Base-by-base conservation (phyloP, 2,113 vertebrate species). In the Lucifuga dentata region DNA sequence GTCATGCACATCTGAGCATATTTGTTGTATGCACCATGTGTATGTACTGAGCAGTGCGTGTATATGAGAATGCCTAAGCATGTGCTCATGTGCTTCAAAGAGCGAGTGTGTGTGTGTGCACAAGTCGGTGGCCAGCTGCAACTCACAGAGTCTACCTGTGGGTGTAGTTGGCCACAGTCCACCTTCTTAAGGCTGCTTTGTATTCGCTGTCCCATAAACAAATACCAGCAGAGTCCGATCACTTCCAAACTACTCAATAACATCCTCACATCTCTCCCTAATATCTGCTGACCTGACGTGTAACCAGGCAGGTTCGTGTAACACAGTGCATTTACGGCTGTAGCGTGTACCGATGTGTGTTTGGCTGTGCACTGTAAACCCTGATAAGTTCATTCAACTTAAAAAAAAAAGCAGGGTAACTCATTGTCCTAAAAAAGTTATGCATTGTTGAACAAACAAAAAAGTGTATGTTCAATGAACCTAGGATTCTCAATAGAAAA, bases 121-220 rank as follows among this genome's bases (percentile, higher is more conserved):
- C 80, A 74, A 83, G 75, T 85, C 83, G 84, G 53, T 77, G 86
- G 49, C 69, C 83, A 87, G 77, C 85, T 86, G 86, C 60, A 66
- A 38, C 0, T 24, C 73, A 73, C 56, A 44, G 26, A 63, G 24
- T 12, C 72, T 85, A 88, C 81, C 84, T 88, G 80, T 85, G 68
- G 52, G 62, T 73, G 56, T 41, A 65, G 29, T 69, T 85, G 85
- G 85, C 80, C 55, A 13, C 36, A 72, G 48, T 81, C 81, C 83
- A 86, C 60, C 50, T 69, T 76, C 46, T 82, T 51, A 68, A 78
- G 60, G 66, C 83, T 85, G 77, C 65, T 87, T 80, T 81, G 81
- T 84, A 89, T 85, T 85, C 81, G 29, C 32, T 64, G 76, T 86
- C 78, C 83, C 81, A 83, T 78, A 78, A 88, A 88, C 79, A 88